Evolutionary conservation across 2,888 invertebrate species (phyloP).

Genomic region (Tolmerus cingulatus): DNA sequence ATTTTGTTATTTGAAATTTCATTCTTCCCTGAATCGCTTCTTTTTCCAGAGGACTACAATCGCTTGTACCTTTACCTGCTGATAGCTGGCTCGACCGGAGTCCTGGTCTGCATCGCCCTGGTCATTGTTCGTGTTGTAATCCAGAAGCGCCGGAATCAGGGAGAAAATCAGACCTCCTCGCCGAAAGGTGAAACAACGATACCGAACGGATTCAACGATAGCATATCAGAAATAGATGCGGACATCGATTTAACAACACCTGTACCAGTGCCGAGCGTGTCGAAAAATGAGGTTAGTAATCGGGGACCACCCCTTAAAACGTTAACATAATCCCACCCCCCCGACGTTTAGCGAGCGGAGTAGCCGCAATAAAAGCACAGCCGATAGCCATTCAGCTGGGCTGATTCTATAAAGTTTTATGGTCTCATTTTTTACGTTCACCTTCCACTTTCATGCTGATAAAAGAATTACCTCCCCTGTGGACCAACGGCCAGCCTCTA

Average conservation of each 20-base stretch:
- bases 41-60: conserved; percentile 59
- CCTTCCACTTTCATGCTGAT: conserved; percentile 3
- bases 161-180: conserved; percentile 59
- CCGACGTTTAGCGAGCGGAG: neutral
- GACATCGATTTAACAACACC: conserved; percentile 74
- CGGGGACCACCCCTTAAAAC: neutral
- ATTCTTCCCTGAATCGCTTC: neutral
- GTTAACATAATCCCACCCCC: neutral
- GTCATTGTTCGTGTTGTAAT: conserved; percentile 75
- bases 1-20: neutral
- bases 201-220: conserved; percentile 82
- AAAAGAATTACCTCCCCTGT: conserved; percentile 61
- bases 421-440: neutral
- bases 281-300: conserved; percentile 60
- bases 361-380: neutral
- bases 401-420: conserved; percentile 15
- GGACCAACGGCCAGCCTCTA: conserved; percentile 59
- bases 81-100: conserved; percentile 74
- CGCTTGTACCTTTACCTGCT: conserved; percentile 84
- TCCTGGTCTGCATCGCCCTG: conserved; percentile 75
- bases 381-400: neutral
- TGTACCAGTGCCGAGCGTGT: conserved; percentile 66
- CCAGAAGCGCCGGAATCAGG: conserved; percentile 70
- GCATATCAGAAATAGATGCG: conserved; percentile 83
- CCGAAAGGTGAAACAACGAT: conserved; percentile 78